Evolutionary conservation across 2,888 invertebrate genomes (phyloP), one percentile per base, ranked within the genome.

Genomic region (Acleris sparsana): DNA sequence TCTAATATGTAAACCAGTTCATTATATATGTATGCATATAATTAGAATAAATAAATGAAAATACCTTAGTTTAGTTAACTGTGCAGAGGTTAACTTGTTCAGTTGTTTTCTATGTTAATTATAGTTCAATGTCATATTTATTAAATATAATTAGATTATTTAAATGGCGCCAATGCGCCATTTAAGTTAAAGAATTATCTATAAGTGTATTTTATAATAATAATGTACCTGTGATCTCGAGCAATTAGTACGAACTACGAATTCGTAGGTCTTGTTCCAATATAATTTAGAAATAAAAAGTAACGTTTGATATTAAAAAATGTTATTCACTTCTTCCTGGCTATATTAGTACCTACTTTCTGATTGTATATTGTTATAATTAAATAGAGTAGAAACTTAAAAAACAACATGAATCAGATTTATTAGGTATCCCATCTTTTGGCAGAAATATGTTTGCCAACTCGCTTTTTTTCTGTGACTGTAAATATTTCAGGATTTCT

Each of bases 211-310:
- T 56, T 43, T 64, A 55, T 4, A 48, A 49, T 17, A 22, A 46
- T 44, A 39, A 58, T 53, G 33, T 59, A 53, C 46, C 89, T 90
- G 89, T 92, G 92, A 92, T 92, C 87, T 88, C 89, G 88, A 84
- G 75, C 88, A 87, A 90, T 89, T 89, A 91, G 91, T 91, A 82
- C 89, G 29, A 56, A 56, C 33, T 91, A 82, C 89, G 29, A 56
- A 56, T 39, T 62, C 48, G 88, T 89, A 90, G 92, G 89, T 92
- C 90, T 90, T 91, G 90, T 85, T 87, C 84, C 75, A 71, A 62
- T 70, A 70, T 64, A 75, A 71, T 53, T 68, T 71, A 67, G 74
- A 77, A 67, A 76, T 79, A 76, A 79, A 84, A 80, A 61, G 22
- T 46, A 79, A 57, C 56, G 63, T 70, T 68, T 72, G 64, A 74